Conservation (phyloP, 2,797 vertebrate genomes). For the Fistularia tabacaria region DNA sequence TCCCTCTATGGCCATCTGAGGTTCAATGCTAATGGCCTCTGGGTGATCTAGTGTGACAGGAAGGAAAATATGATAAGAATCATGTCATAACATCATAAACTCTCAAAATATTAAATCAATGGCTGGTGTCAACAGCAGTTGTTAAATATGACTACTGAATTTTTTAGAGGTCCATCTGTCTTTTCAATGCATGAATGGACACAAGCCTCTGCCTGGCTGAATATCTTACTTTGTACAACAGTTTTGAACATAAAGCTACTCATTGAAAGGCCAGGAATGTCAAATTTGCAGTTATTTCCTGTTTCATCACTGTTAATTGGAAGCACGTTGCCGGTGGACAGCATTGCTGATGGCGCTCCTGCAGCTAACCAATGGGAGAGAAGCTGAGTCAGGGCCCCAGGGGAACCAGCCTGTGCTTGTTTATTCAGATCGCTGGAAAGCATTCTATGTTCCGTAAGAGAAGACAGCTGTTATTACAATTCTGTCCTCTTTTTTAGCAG, state of each 20-base stretch:
- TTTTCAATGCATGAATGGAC: slow-evolving; percentile 10
- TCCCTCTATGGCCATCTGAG: slow-evolving; percentile 71
- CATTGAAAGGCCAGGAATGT: slow-evolving; percentile 62
- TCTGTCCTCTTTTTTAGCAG: slow-evolving; percentile 54
- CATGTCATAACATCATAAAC: slow-evolving; percentile 1
- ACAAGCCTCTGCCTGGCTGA: slow-evolving; percentile 14
- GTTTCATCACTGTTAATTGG: slow-evolving; percentile 79
- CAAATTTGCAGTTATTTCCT: slow-evolving; percentile 75
- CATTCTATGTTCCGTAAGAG: slow-evolving; percentile 72
- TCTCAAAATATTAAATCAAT: too few relatives aligned
- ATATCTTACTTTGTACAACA: slow-evolving; percentile 23
- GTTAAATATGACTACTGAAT: not conserved
- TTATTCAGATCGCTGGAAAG: slow-evolving; percentile 76
- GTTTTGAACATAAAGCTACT: slow-evolving; percentile 40
- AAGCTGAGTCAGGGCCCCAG: slow-evolving; percentile 57
- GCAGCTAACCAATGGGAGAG: slow-evolving; percentile 60
- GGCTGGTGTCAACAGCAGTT: not conserved
- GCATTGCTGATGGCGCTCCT: slow-evolving; percentile 54
- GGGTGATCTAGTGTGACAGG: slow-evolving; percentile 54
- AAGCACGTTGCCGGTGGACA: slow-evolving; percentile 70
- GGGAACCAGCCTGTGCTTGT: slow-evolving; percentile 69
- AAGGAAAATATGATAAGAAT: slow-evolving; percentile 11
- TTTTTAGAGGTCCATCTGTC: not conserved
- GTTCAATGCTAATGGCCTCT: slow-evolving; percentile 55
- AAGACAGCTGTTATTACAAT: slow-evolving; percentile 79